Evolutionary conservation across 1,140 invertebrate genomes (phyloP), one percentile per base, ranked within the genome.

Genomic region (Carposina sasakii): DNA sequence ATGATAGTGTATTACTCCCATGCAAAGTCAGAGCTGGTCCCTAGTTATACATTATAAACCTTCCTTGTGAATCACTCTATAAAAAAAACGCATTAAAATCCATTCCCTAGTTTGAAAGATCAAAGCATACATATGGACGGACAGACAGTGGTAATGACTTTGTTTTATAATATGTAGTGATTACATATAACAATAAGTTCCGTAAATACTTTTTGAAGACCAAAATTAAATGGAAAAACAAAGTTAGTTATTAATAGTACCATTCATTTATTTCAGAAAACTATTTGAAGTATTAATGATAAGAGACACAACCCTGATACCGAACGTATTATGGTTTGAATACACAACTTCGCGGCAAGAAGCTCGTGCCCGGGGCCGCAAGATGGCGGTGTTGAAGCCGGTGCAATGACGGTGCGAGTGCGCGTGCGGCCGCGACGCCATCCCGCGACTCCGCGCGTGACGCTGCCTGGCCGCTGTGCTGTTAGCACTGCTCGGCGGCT

Each of bases 301-400:
- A 52, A 87, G 95, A 59, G 96, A 97, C 67, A 95, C 94, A 34
- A 96, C 95, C 5, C 82, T 97, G 21, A 98, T 98, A 76, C 96
- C 96, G 10, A 97, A 98, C 74, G 92, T 97, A 5, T 75, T 97
- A 46, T 97, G 95, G 95, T 98, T 98, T 74, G 96, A 97, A 71
- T 98, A 97, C 72, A 96, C 93, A n/a, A 94, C 91, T 43, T 91
- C 92, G 40, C 82, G 95, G 51, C 91, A 92, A 63, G 95, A 96
- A 76, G 90, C 91, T 9, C 90, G 92, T 63, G 91, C 91, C 21
- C 88, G 93, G 65, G 92, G 92, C 39, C 87, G 94, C 57, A 97
- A 97, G 83, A 85, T 95, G 53, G 92, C 93, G 1, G 93, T 92
- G 8, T 90, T 95, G 87, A 96, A 96, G 85, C 77, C 81, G 33